Evolutionary conservation across 2,797 vertebrate species (phyloP), one percentile per base, ranked within the genome.

Genomic region (Pseudochirops corinnae): DNA sequence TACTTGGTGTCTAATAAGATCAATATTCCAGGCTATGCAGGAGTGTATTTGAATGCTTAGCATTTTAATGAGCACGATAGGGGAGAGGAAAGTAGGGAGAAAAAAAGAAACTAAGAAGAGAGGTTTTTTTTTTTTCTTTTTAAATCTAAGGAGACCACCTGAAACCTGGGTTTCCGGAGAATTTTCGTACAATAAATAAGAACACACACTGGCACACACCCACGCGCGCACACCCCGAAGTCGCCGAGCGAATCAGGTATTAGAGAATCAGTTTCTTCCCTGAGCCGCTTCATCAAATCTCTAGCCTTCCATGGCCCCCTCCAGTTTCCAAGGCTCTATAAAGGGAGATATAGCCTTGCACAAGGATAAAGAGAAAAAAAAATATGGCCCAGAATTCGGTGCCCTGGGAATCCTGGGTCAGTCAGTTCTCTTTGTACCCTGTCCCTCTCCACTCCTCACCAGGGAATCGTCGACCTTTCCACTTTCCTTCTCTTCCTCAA

Each of bases 1-100:
- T 46, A 93, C 95, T 93, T 92, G 95, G 95, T 94, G 95, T 96
- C 95, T 31, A 95, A 28, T 26, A 93, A 96, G 91, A 97, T 96
- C 97, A 94, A 90, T 97, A 96, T 95, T 62, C 56, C 0, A 55
- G n/a, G 39, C 28, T 14, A 57, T 93, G 67, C 55, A 39, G 60
- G 14, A 24, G 16, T n/a, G 31, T 55, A 93, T 97, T 96, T 97
- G 93, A 98, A 96, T 94, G 96, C 91, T 60, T 94, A 95, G 96
- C 96, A 96, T 98, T 97, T 97, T 97, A 97, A 97, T 98, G 96
- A 98, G 95, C 93, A 46, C 14, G 14, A 29, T n/a, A 58, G 90
- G 62, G 39, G 52, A 26, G 93, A 82, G 95, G 58, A 29, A 28
- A 0, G 39, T 87, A 53, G 26, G 93, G 53, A 9, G 53, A 82